These are phyloP conservation scores for Drosophila ironensis DNA, from an alignment of 1,140 invertebrate species.

Conservation along the genomic window DNA sequence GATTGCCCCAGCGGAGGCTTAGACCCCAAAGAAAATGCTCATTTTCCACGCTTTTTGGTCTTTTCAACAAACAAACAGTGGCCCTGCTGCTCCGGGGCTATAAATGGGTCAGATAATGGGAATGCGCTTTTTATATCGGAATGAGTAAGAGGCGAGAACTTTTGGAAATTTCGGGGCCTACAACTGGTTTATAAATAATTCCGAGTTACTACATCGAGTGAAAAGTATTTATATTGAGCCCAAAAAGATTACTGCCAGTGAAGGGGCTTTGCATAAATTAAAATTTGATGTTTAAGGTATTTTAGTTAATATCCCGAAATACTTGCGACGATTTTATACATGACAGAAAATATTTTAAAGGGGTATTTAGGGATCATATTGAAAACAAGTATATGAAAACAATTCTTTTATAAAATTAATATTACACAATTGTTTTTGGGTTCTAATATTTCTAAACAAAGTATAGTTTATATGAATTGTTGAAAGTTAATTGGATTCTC, in stretches of 20 bases:
- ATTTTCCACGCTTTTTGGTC: slow-evolving; percentile 5
- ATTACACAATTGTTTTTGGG: too few species aligned
- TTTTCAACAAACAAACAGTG: slow-evolving; percentile 30
- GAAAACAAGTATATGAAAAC: too few species aligned
- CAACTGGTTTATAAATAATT: slow-evolving; percentile 16
- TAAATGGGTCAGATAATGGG: slow-evolving; percentile 22
- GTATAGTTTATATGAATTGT: too few species aligned
- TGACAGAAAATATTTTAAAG: not conserved
- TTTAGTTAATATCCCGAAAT: not conserved
- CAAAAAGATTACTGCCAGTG: not conserved
- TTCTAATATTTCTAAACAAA: too few species aligned
- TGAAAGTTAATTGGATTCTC: too few species aligned
- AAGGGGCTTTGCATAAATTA: slow-evolving; percentile 7
- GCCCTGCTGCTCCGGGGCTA: not conserved
- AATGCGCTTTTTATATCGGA: not conserved
- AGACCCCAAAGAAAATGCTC: slow-evolving; percentile 8
- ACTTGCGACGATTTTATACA: not conserved
- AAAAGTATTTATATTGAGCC: slow-evolving; percentile 4
- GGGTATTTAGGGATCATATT: too few species aligned
- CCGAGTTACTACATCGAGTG: slow-evolving; percentile 11
- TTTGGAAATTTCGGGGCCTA: slow-evolving; percentile 11
- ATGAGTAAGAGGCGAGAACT: not conserved
- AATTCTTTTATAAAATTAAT: too few species aligned
- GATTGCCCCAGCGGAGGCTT: slow-evolving; percentile 11
- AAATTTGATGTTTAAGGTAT: not conserved